These are phyloP conservation scores for Pammene fasciana DNA, from an alignment of 2,888 invertebrate species.

Conservation along the genomic window DNA sequence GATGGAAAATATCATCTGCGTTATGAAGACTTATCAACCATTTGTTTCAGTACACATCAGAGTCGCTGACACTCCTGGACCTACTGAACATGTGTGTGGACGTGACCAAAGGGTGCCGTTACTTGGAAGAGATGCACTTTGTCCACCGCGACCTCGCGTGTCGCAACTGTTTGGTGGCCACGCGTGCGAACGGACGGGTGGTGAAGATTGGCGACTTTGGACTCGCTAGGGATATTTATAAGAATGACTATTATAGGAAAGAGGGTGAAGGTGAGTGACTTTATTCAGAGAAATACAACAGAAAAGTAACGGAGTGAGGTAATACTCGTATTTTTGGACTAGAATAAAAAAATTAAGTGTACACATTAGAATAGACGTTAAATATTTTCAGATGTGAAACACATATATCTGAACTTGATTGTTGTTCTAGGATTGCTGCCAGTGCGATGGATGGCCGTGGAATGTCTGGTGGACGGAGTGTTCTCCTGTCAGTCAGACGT, in stretches of 20 bases:
- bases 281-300: too few species aligned
- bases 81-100: constrained; percentile 96
- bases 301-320: too few species aligned
- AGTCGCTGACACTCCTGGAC: constrained; percentile 90
- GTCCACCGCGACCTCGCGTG: constrained; percentile 98
- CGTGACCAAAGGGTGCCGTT: constrained; percentile 97
- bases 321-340: too few species aligned
- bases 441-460: constrained; percentile 99
- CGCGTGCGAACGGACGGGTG: constrained; percentile 86
- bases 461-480: constrained; percentile 96
- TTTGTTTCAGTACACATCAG: constrained; percentile 80
- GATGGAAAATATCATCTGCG: too few species aligned
- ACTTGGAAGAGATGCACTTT: constrained; percentile 98
- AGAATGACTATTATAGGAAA: constrained; percentile 98
- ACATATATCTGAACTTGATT: too few species aligned
- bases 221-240: constrained; percentile 97
- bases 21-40: too few species aligned
- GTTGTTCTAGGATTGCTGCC: constrained; percentile 88
- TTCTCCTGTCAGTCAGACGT: constrained; percentile 99
- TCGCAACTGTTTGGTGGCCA: constrained; percentile 96
- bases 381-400: too few species aligned
- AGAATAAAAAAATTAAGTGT: too few species aligned
- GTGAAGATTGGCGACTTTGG: constrained; percentile 99
- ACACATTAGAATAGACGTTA: too few species aligned
- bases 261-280: constrained; percentile 87